These are phyloP conservation scores for Ptilonorhynchus violaceus DNA, from an alignment of 2,113 vertebrate genomes.

Conservation along the genomic window DNA sequence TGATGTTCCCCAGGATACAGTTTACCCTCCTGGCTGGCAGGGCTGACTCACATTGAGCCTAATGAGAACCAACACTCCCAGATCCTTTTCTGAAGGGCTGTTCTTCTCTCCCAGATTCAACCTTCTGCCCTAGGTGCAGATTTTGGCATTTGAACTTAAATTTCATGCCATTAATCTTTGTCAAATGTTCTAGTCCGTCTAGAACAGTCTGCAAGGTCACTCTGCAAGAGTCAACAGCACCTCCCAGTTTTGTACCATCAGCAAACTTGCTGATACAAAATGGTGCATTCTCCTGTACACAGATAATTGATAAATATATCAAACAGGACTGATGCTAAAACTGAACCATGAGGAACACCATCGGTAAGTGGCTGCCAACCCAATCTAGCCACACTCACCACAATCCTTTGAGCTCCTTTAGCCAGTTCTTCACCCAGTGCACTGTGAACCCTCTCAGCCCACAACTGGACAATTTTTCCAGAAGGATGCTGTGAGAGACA, in stretches of 20 bases:
- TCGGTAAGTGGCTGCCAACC: fast-evolving
- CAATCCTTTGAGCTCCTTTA: not conserved
- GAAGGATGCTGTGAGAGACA: not conserved
- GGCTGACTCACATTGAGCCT: fast-evolving
- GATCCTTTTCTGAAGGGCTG: not conserved
- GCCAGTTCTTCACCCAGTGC: not conserved
- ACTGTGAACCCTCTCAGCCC: fast-evolving
- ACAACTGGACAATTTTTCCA: not conserved
- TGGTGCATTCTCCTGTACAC: not conserved
- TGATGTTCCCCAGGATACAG: not conserved
- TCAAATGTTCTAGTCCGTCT: not conserved
- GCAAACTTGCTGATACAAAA: not conserved
- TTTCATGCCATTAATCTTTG: not conserved
- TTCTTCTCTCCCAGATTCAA: not conserved
- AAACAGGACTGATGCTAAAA: not conserved
- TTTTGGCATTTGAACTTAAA: not conserved
- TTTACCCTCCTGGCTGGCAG: not conserved
- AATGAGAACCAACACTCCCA: fast-evolving
- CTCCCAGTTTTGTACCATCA: not conserved
- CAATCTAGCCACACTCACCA: not conserved
- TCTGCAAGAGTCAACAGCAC: not conserved
- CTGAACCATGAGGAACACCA: not conserved
- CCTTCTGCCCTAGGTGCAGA: not conserved
- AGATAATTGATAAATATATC: not conserved
- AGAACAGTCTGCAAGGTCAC: not conserved